Conservation (phyloP, 1,140 invertebrate species). For the Orchesella cincta region DNA sequence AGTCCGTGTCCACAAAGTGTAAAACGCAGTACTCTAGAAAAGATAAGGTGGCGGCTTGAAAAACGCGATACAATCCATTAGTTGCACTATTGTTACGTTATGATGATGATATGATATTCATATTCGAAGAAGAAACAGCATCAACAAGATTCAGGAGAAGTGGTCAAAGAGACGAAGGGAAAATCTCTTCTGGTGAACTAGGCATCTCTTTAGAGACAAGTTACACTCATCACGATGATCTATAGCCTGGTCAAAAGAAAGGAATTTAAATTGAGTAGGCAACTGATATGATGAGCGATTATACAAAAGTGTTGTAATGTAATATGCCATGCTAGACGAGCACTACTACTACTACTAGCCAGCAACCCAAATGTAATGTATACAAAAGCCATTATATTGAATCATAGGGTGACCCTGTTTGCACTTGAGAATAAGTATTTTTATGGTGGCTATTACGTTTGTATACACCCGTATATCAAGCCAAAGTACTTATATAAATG, state of each 20-base stretch:
- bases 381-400: too few species aligned
- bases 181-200: neutral
- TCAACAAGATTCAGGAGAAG: neutral
- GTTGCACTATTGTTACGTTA: neutral
- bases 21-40: too few species aligned
- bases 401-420: neutral
- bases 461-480: too few species aligned
- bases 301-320: too few species aligned
- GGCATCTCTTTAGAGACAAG: neutral
- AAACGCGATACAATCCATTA: too few species aligned
- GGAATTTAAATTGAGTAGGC: slow-evolving; percentile 7
- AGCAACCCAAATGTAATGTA: too few species aligned
- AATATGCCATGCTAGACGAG: too few species aligned
- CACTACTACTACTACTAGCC: too few species aligned
- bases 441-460: too few species aligned
- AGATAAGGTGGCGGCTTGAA: too few species aligned
- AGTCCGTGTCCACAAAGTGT: too few species aligned
- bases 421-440: neutral
- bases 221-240: neutral
- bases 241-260: neutral
- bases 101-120: neutral
- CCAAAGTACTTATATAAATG: too few species aligned
- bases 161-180: neutral
- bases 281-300: slow-evolving; percentile 7
- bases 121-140: neutral